Percentiles rank a stretch among this genome's conserved stretches.
phyloP scores from a whole-genome alignment of 1,140 invertebrate species.

The Diachasmimorpha longicaudata region DNA sequence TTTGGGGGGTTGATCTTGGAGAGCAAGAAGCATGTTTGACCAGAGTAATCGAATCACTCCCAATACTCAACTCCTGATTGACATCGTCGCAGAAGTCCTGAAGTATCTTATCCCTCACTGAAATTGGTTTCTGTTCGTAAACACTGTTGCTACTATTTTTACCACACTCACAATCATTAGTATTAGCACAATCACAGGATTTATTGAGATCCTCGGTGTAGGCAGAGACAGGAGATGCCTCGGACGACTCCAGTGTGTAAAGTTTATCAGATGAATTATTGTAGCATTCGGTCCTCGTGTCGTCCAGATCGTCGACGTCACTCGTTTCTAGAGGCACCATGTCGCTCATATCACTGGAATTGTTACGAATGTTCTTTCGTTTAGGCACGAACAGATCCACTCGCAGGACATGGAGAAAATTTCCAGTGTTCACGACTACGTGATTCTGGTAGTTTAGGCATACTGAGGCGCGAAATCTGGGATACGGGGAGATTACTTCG shows the following conservation, averaged over 20 bases:
- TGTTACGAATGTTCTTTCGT: slow-evolving; percentile 34
- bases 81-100: slow-evolving; percentile 60
- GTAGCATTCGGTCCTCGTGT: slow-evolving; percentile 44
- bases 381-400: slow-evolving; percentile 61
- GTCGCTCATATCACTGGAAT: not conserved
- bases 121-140: slow-evolving; percentile 48
- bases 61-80: slow-evolving; percentile 57
- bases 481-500: slow-evolving; percentile 73
- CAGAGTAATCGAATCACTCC: slow-evolving; percentile 55
- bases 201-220: slow-evolving; percentile 27
- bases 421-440: slow-evolving; percentile 75
- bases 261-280: slow-evolving; percentile 48
- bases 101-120: slow-evolving; percentile 58
- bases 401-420: slow-evolving; percentile 71
- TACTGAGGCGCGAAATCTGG: slow-evolving; percentile 68
- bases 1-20: slow-evolving; percentile 53
- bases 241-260: slow-evolving; percentile 5
- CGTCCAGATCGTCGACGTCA: slow-evolving; percentile 51
- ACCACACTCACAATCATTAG: slow-evolving; percentile 42
- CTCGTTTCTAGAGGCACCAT: slow-evolving; percentile 10
- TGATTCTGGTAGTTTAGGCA: slow-evolving; percentile 70
- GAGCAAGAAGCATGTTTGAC: slow-evolving; percentile 59
- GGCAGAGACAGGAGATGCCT: not conserved
- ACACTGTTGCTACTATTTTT: slow-evolving; percentile 28
- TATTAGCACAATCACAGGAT: slow-evolving; percentile 46